A percentile compares a stretch with the other conserved stretches of the same genome.
Evolutionary conservation across 1,140 invertebrate species (phyloP).

Genomic region (Drosophila navojoa): DNA sequence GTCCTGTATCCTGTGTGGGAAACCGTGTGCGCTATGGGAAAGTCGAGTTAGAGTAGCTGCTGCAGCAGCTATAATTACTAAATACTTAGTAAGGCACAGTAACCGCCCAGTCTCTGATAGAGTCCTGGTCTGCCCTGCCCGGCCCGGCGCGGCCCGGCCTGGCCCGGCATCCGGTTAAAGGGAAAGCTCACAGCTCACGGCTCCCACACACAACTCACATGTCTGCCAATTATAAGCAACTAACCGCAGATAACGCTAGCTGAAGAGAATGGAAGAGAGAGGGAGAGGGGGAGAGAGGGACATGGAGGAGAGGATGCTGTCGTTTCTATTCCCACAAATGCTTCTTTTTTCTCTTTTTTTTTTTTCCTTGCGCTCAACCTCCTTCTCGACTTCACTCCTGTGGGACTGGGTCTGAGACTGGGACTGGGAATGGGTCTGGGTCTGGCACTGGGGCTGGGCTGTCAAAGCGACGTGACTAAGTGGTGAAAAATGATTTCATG

Average conservation of each 20-base stretch:
- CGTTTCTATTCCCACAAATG: conserved; percentile 41
- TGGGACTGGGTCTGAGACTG: too few relatives aligned
- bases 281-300: neutral
- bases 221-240: conserved; percentile 81
- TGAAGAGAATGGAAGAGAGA: conserved; percentile 8
- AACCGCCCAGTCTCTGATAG: conserved; percentile 1
- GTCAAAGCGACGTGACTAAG: conserved; percentile 81
- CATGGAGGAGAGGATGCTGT: conserved; percentile 59
- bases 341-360: neutral
- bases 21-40: conserved; percentile 60
- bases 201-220: conserved; percentile 57
- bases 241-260: conserved; percentile 73
- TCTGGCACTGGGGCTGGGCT: conserved; percentile 41
- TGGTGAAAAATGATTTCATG: conserved; percentile 82
- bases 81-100: conserved; percentile 35
- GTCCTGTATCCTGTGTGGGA: conserved; percentile 50
- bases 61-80: conserved; percentile 41
- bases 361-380: conserved; percentile 41
- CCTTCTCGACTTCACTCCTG: conserved; percentile 1
- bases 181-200: conserved; percentile 35
- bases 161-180: conserved; percentile 43
- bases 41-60: conserved; percentile 22
- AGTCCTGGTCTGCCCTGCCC: neutral
- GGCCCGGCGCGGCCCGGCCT: neutral
- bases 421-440: too few relatives aligned